phyloP scores from a whole-genome alignment of 2,888 invertebrate species.

The Ctena decussata region DNA sequence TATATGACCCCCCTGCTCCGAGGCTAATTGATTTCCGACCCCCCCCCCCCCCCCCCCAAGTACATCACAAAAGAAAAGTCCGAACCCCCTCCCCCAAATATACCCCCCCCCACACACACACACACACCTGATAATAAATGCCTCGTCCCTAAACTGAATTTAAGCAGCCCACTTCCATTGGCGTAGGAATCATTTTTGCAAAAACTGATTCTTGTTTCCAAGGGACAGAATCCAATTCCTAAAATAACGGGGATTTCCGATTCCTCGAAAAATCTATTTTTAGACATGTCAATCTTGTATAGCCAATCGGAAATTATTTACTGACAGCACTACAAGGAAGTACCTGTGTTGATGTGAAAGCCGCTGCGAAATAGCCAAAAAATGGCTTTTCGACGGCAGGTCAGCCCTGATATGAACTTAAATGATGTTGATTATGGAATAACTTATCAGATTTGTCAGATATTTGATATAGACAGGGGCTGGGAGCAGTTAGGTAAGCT shows the following conservation, averaged over 20 bases:
- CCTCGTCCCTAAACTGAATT: too few species aligned
- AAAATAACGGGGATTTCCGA: background rate
- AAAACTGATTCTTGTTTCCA: too few species aligned
- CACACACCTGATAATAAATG: too few species aligned
- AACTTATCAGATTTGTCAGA: constrained; percentile 70
- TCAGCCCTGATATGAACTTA: constrained; percentile 62
- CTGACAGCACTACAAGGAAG: background rate
- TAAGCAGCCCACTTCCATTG: too few species aligned
- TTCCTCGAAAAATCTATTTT: background rate
- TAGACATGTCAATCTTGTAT: background rate
- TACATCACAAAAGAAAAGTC: too few species aligned
- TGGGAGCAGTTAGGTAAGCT: constrained; percentile 78
- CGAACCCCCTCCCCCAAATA: too few species aligned
- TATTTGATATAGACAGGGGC: constrained; percentile 76
- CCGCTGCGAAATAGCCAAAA: background rate
- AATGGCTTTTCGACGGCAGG: constrained; percentile 47
- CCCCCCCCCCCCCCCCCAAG: too few species aligned
- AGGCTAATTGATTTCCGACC: too few species aligned
- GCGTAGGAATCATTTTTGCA: too few species aligned
- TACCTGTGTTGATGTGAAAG: background rate
- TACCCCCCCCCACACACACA: too few species aligned
- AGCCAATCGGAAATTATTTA: background rate
- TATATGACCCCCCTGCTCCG: too few species aligned
- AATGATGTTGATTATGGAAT: constrained; percentile 75
- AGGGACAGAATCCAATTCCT: background rate